Conservation (phyloP, 1,140 invertebrate species). For the Lasioglossum baleicum region DNA sequence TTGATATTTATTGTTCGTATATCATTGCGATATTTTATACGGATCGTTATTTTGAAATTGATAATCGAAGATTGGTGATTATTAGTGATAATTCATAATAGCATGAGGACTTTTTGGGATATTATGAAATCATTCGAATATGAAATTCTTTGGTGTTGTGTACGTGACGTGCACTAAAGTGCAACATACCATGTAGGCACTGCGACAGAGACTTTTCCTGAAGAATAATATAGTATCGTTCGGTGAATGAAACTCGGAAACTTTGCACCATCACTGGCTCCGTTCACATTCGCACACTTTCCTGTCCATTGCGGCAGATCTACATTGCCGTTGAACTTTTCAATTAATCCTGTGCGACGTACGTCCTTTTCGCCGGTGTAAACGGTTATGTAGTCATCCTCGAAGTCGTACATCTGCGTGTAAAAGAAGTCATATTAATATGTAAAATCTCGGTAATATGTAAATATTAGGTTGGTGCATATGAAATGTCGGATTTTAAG, state of each 20-base stretch:
- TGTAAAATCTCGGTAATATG: too few relatives aligned
- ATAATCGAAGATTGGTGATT: too few relatives aligned
- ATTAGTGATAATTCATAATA: too few relatives aligned
- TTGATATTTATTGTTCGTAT: too few relatives aligned
- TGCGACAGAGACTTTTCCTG: conserved; percentile 90
- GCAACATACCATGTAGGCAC: conserved; percentile 84
- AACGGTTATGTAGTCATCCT: conserved; percentile 88
- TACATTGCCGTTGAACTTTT: conserved; percentile 86
- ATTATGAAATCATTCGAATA: too few relatives aligned
- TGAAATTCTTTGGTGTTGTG: too few relatives aligned
- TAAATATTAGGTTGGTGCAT: too few relatives aligned
- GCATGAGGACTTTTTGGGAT: too few relatives aligned
- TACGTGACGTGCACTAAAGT: background rate
- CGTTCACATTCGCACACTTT: conserved; percentile 88
- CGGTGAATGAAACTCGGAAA: conserved; percentile 86
- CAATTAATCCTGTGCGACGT: conserved; percentile 84
- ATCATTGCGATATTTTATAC: too few relatives aligned
- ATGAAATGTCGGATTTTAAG: too few relatives aligned
- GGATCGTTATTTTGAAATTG: too few relatives aligned
- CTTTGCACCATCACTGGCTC: conserved; percentile 94
- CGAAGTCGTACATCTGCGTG: conserved; percentile 91
- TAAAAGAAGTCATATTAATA: background rate
- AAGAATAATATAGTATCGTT: conserved; percentile 88
- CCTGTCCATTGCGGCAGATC: conserved; percentile 89
- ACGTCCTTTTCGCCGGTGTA: conserved; percentile 87